Percentiles rank a stretch among this genome's conserved stretches.
Evolutionary conservation across 2,113 vertebrate species (phyloP).

Genomic region (Hymenochirus boettgeri): DNA sequence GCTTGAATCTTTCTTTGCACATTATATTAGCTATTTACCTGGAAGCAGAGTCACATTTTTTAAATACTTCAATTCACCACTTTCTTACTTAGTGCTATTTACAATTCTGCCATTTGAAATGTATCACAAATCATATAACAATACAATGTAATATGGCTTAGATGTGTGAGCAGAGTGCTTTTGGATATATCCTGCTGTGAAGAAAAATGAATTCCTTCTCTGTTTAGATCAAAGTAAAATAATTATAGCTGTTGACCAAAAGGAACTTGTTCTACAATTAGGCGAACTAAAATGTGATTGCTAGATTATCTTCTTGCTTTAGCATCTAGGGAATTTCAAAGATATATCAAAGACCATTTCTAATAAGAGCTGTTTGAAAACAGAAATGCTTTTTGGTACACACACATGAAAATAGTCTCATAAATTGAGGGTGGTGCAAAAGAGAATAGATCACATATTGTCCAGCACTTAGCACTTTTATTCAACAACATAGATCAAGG

Average conservation of each 20-base stretch:
- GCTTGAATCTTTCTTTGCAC: slow-evolving; percentile 10
- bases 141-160: slow-evolving; percentile 26
- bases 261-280: background rate
- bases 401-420: too few species aligned
- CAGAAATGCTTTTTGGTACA: too few species aligned
- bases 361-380: background rate
- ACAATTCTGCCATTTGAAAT: slow-evolving; percentile 21
- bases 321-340: background rate
- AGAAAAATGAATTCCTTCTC: slow-evolving; percentile 22
- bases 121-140: slow-evolving; percentile 24
- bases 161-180: slow-evolving; percentile 14
- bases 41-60: background rate
- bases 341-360: background rate
- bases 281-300: slow-evolving; percentile 6
- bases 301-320: background rate
- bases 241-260: slow-evolving; percentile 11
- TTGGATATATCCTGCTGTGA: slow-evolving; percentile 24
- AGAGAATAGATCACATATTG: too few species aligned
- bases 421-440: too few species aligned
- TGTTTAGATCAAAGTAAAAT: slow-evolving; percentile 26
- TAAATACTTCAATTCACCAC: background rate
- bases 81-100: slow-evolving; percentile 5
- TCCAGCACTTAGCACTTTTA: too few species aligned
- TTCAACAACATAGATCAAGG: too few species aligned
- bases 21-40: slow-evolving; percentile 23